A percentile compares a stretch with the other conserved stretches of the same genome.
Evolutionary conservation across 1,140 invertebrate species (phyloP).

Genomic region (Melanaphis sacchari): DNA sequence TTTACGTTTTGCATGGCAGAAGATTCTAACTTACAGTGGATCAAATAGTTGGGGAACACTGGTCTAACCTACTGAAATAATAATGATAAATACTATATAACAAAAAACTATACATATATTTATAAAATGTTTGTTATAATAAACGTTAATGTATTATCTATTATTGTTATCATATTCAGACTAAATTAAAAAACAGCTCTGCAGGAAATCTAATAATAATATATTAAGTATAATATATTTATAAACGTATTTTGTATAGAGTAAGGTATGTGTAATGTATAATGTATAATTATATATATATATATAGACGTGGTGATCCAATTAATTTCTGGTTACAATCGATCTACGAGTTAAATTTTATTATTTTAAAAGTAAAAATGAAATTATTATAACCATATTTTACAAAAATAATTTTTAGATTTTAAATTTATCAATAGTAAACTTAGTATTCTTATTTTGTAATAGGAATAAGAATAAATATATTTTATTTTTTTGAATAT

Average conservation of each 20-base stretch:
- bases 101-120: neutral
- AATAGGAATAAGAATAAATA: neutral
- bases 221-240: neutral
- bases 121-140: neutral
- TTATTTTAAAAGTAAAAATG: neutral
- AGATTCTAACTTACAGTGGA: neutral
- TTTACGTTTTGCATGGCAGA: neutral
- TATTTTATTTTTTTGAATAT: neutral
- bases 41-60: neutral
- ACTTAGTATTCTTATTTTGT: too few relatives aligned
- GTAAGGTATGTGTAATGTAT: neutral
- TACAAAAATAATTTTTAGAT: neutral
- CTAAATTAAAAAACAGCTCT: constrained; percentile 31
- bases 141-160: neutral
- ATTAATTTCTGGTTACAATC: neutral
- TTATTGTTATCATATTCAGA: neutral
- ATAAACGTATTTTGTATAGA: neutral
- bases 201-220: constrained; percentile 23
- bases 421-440: too few relatives aligned
- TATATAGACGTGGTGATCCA: neutral
- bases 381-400: neutral
- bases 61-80: constrained; percentile 42
- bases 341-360: neutral
- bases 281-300: neutral
- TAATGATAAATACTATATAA: constrained; percentile 26